A percentile compares a stretch with the other conserved stretches of the same genome.
Conservation (phyloP, 2,113 vertebrate species). For the Sakesphorus luctuosus region DNA sequence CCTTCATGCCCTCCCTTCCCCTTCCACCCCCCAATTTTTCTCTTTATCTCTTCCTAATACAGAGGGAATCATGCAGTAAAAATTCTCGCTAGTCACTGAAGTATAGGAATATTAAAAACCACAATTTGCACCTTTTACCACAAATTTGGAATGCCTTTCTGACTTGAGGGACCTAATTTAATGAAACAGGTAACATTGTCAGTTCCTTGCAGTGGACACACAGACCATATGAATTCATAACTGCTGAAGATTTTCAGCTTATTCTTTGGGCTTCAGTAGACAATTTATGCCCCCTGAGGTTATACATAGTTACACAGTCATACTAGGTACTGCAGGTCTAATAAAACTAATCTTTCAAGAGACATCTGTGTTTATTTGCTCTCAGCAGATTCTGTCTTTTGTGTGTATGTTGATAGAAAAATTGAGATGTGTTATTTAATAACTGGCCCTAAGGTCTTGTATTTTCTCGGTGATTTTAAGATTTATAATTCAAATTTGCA, state of each 20-base stretch:
- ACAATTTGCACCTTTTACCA: neutral
- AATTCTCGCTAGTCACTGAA: neutral
- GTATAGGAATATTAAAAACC: neutral
- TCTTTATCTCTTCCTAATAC: neutral
- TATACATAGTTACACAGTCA: neutral
- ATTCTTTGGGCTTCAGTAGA: neutral
- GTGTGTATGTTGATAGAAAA: neutral
- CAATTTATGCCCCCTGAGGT: neutral
- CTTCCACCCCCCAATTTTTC: neutral
- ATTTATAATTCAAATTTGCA: slow-evolving; percentile 26
- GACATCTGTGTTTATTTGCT: slow-evolving; percentile 13
- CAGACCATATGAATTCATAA: neutral
- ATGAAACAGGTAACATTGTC: neutral
- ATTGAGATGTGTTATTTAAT: neutral
- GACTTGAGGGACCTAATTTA: neutral
- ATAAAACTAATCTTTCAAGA: slow-evolving; percentile 3
- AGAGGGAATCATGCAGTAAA: neutral
- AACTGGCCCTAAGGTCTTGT: neutral
- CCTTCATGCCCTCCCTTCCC: neutral
- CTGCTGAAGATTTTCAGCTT: neutral
- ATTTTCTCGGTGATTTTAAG: neutral
- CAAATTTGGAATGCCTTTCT: neutral
- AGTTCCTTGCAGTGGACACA: neutral
- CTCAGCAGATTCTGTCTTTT: neutral
- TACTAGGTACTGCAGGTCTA: neutral